Percentiles rank a stretch among this genome's conserved stretches.
These are phyloP conservation scores for Propithecus coquereli DNA, from an alignment of 2,113 vertebrate genomes.

Conservation along the genomic window DNA sequence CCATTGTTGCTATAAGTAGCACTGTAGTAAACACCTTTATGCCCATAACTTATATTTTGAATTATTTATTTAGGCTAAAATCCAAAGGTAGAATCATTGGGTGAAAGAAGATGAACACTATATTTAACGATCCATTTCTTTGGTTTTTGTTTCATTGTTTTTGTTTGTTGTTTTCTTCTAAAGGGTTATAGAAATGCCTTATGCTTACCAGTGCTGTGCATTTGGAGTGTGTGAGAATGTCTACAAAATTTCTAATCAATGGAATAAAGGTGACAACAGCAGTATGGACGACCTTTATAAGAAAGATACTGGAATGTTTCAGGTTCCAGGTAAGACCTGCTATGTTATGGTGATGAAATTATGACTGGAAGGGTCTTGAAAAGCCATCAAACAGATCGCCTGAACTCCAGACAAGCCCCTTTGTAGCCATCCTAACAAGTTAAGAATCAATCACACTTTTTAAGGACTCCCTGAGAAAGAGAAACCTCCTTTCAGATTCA, in stretches of 20 bases:
- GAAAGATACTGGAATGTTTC: slow-evolving; percentile 83
- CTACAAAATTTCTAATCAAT: slow-evolving; percentile 81
- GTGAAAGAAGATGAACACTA: not conserved
- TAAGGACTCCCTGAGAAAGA: slow-evolving; percentile 26
- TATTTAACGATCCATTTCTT: not conserved
- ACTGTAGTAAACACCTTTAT: not conserved
- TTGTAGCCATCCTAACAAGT: not conserved
- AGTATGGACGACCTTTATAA: slow-evolving; percentile 81
- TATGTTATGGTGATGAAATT: not conserved
- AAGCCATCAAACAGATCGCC: not conserved
- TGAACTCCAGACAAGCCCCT: not conserved
- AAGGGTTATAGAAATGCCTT: slow-evolving; percentile 95
- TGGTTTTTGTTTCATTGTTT: not conserved
- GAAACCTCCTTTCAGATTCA: not conserved
- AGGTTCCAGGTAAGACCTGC: slow-evolving; percentile 83
- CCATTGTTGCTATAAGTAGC: not conserved
- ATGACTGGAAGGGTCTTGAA: not conserved
- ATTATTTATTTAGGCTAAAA: slow-evolving; percentile 38
- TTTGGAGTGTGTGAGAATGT: slow-evolving; percentile 89
- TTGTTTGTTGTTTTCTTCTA: slow-evolving; percentile 49
- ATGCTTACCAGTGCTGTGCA: slow-evolving; percentile 95
- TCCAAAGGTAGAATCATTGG: not conserved
- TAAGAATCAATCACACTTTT: not conserved
- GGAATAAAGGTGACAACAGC: slow-evolving; percentile 85
- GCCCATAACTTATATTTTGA: not conserved